Base-by-base conservation (phyloP, 2,113 vertebrate species). In the Rhea americana region DNA sequence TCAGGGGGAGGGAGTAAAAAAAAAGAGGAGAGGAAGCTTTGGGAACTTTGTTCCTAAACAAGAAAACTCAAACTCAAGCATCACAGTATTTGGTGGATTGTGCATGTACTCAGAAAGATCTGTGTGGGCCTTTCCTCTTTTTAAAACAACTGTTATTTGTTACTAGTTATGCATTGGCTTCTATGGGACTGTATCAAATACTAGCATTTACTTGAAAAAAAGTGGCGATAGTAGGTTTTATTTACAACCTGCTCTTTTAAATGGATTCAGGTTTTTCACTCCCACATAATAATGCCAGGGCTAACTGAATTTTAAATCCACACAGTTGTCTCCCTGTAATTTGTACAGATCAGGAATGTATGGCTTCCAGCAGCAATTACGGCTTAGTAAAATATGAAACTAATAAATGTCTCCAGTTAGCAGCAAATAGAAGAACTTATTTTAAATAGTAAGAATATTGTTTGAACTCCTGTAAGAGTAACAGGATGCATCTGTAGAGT, bases 361-460 rank as follows among this genome's bases (percentile, higher is more conserved):
- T 82, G 48, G 82, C 89, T 95, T 82, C 82, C 79, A 90, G 85
- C 93, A 87, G 85, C 63, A 91, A 80, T n/a, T 85, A 67, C 79
- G 74, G 82, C 68, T 58, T 25, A 14, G 68, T 59, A 66, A 96
- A 90, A 88, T 83, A 55, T 43, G 90, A 85, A 77, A 72, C 76
- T 90, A 77, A 75, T 91, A 92, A 89, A 92, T 74, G 68, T 25
- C 50, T 95, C 55, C 68, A 77, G 78, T 87, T 81, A 94, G 43
- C 0, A 5, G 72, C n/a, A 75, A 89, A 87, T 70, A 47, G 73
- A 87, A 77, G 84, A 45, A 47, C 17, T 0, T 92, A 77, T 83
- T 85, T 91, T 39, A 75, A 92, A 81, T 72, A 78, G 68, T 56
- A 81, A 72, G 87, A 72, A 74, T 85, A 83, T 72, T 75, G 65